A percentile compares a stretch with the other conserved stretches of the same genome.
phyloP scores from a whole-genome alignment of 1,140 invertebrate species.

The Plutomurus gul region DNA sequence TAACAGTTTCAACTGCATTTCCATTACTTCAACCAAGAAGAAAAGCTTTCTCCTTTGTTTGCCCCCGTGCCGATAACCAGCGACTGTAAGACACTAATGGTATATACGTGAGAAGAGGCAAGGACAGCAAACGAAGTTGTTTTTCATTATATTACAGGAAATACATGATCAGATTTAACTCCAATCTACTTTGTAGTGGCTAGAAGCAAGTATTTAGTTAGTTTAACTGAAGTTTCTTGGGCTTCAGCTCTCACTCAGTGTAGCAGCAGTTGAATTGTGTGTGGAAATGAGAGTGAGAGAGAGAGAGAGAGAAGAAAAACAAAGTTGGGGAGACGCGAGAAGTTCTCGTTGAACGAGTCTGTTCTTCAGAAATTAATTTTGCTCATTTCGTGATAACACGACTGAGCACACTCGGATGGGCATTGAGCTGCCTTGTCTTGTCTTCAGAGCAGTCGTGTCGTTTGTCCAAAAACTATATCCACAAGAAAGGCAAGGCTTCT shows the following conservation, averaged over 20 bases:
- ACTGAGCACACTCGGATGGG: constrained; percentile 3
- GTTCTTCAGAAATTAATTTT: constrained; percentile 22
- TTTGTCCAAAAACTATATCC: neutral
- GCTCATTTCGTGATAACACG: constrained; percentile 23
- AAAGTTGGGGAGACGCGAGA: neutral
- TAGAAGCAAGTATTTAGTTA: too few species aligned
- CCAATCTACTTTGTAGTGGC: too few species aligned
- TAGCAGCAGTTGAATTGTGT: neutral
- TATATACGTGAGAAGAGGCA: too few species aligned
- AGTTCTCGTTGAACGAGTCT: neutral
- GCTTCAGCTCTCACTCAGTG: neutral
- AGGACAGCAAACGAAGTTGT: too few species aligned
- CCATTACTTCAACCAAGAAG: neutral
- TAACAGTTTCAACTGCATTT: neutral
- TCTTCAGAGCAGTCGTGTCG: neutral
- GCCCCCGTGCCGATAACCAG: too few species aligned
- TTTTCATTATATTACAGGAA: too few species aligned
- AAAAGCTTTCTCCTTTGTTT: too few species aligned
- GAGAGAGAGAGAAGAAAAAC: neutral
- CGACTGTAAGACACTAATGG: too few species aligned
- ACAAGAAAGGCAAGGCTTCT: neutral
- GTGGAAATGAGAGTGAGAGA: neutral
- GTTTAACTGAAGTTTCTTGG: neutral
- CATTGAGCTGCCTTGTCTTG: constrained; percentile 12
- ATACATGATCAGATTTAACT: too few species aligned